Base-by-base conservation (phyloP, 1,140 invertebrate species). In the Caerostris extrusa region DNA sequence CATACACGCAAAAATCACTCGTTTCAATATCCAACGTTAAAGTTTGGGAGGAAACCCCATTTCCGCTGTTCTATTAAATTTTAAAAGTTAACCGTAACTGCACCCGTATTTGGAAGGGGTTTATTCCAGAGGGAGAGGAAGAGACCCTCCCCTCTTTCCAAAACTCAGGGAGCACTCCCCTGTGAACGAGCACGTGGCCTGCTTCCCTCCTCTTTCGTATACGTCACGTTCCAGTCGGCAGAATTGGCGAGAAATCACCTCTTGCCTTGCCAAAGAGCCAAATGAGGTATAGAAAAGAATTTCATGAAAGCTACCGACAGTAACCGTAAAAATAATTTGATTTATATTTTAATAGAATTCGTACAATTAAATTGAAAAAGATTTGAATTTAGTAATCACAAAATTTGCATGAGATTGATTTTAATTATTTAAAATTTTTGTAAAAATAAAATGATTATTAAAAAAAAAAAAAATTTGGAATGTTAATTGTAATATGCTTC, bases 181-280 rank as follows among this genome's bases (percentile, higher is more conserved):
- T 83, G 82, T 56, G 82, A 83, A 83, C 82, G 55, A 83, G 56
- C 82, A 83, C 82, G 82, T 83, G 82, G 82, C 53, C 53, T 12
- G 50, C 1, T 50, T 57, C 19, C 19, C 82, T 17, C 34, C 71
- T 77, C 34, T 14, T 53, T 50, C 10, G 34, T 8, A 34, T 34
- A 58, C n/a, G 82, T 6, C n/a, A 17, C 3, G 14, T 19, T 3
- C 12, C 71, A 2, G 50, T 81, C 10, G 71, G 5, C 6, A 56
- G 17, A 83, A 57, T 83, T 83, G 82, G 82, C 82, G 55, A 56
- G 10, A 0, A 2, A 57, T 56, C 56, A 55, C 82, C 1, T 7
- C 8, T 83, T 34, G 0, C 34, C 34, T 0, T 2, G 34, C 34
- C 34, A 34, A 34, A 34, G 34, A 34, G 34, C 34, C 34, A 34